Conservation (phyloP, 2,888 invertebrate species). For the Copidosoma aretas region DNA sequence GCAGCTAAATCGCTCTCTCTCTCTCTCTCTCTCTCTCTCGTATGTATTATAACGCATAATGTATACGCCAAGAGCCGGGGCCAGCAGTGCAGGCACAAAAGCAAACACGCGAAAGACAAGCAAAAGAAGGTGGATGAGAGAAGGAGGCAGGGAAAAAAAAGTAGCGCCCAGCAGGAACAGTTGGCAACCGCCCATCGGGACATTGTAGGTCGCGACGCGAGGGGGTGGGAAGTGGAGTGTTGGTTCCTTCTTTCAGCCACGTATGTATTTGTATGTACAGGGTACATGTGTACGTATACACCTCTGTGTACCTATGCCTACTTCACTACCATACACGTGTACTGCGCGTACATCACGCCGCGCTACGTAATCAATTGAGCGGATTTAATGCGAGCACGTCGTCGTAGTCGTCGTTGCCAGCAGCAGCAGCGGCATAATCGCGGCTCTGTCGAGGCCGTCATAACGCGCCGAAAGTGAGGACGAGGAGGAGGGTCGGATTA, state of each 20-base stretch:
- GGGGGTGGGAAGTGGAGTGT: slow-evolving; percentile 1
- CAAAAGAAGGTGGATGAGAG: neutral
- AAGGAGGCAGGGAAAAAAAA: neutral
- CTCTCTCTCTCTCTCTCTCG: no score
- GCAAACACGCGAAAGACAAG: slow-evolving; percentile 6
- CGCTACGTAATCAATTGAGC: slow-evolving; percentile 53
- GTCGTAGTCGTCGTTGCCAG: neutral
- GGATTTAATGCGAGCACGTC: slow-evolving; percentile 48
- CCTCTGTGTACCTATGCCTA: no score
- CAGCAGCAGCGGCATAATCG: slow-evolving; percentile 48
- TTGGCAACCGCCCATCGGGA: slow-evolving; percentile 61
- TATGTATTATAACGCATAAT: neutral
- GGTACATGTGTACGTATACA: slow-evolving; percentile 2
- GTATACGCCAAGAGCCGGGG: no score
- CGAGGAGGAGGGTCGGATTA: slow-evolving; percentile 38
- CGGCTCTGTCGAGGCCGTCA: slow-evolving; percentile 47
- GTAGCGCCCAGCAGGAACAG: slow-evolving; percentile 53
- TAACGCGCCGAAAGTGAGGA: slow-evolving; percentile 34
- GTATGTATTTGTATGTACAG: no score
- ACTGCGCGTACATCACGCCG: slow-evolving; percentile 8
- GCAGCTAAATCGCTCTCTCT: no score
- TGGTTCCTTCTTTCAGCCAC: slow-evolving; percentile 22
- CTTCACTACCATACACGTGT: no score
- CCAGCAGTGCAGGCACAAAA: no score
- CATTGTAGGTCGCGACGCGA: slow-evolving; percentile 50